Conservation (phyloP, 1,140 invertebrate species). For the Drosophila sucinea region DNA sequence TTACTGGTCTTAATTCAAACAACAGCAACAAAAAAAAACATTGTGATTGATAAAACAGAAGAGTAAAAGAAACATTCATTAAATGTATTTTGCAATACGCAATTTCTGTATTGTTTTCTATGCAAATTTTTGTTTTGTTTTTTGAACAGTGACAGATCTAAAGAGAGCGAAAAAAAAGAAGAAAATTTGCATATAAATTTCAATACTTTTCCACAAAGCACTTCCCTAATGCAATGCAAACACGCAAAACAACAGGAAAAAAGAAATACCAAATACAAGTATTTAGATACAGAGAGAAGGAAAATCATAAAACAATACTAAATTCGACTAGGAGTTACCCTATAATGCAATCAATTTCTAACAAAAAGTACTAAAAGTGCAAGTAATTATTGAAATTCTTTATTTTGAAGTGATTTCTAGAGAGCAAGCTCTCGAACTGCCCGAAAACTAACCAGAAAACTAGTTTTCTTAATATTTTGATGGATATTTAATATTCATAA, state of each 20-base stretch:
- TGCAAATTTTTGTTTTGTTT: constrained; percentile 25
- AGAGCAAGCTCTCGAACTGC: too few species aligned
- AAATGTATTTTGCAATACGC: constrained; percentile 27
- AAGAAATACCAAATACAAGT: constrained; percentile 1
- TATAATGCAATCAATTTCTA: neutral
- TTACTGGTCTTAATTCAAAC: constrained; percentile 2
- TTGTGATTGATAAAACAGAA: constrained; percentile 8
- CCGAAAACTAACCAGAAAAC: too few species aligned
- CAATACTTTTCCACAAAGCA: constrained; percentile 57
- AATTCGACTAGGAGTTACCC: neutral
- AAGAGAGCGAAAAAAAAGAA: constrained; percentile 53
- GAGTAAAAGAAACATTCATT: neutral
- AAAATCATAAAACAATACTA: too few species aligned
- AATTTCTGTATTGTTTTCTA: constrained; percentile 47
- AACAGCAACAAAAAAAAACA: neutral
- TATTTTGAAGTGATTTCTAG: neutral
- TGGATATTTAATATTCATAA: too few species aligned
- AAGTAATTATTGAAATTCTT: neutral
- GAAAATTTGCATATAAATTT: constrained; percentile 71
- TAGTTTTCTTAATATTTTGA: too few species aligned
- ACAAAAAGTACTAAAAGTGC: neutral
- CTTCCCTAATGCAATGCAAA: constrained; percentile 61
- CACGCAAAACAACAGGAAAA: constrained; percentile 37
- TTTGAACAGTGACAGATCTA: neutral
- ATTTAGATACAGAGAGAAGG: neutral